Conservation (phyloP, 1,140 invertebrate species). For the Drosophila dunni region DNA sequence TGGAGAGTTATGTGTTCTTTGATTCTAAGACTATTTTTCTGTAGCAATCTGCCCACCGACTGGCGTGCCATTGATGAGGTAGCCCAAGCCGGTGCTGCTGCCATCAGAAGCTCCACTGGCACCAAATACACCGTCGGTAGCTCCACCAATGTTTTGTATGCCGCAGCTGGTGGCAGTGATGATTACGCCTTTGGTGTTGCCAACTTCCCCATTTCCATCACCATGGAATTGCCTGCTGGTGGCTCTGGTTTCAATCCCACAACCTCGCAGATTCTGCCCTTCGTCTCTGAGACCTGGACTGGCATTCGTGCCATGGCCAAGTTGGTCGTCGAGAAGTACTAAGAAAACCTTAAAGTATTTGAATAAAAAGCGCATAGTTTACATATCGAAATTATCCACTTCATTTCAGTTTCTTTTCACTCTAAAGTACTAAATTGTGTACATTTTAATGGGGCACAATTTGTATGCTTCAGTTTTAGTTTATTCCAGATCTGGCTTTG, state of each 20-base stretch:
- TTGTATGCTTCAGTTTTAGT: too few species aligned
- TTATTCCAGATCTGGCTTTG: too few species aligned
- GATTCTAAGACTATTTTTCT: background rate
- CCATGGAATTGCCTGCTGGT: conserved; percentile 89
- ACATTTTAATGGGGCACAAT: too few species aligned
- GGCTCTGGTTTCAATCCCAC: conserved; percentile 88
- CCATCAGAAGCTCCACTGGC: conserved; percentile 84
- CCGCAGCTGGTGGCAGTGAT: conserved; percentile 86
- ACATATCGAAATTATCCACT: conserved; percentile 4
- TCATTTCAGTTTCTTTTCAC: background rate
- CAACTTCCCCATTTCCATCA: conserved; percentile 88
- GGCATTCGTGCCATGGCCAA: conserved; percentile 86
- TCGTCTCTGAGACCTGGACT: conserved; percentile 90
- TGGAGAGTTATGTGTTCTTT: conserved; percentile 72
- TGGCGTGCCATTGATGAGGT: conserved; percentile 82
- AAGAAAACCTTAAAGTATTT: conserved; percentile 27
- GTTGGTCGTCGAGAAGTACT: conserved; percentile 69
- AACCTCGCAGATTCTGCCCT: conserved; percentile 86
- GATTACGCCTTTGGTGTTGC: conserved; percentile 88
- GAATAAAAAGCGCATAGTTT: conserved; percentile 33
- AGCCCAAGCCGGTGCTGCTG: conserved; percentile 84
- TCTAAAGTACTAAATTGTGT: too few species aligned
- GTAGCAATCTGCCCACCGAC: conserved; percentile 68
- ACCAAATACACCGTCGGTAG: conserved; percentile 88
- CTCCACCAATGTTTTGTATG: conserved; percentile 87